A percentile compares a stretch with the other conserved stretches of the same genome.
These are phyloP conservation scores for Penaeus vannamei DNA, from an alignment of 1,140 invertebrate species.

Conservation along the genomic window DNA sequence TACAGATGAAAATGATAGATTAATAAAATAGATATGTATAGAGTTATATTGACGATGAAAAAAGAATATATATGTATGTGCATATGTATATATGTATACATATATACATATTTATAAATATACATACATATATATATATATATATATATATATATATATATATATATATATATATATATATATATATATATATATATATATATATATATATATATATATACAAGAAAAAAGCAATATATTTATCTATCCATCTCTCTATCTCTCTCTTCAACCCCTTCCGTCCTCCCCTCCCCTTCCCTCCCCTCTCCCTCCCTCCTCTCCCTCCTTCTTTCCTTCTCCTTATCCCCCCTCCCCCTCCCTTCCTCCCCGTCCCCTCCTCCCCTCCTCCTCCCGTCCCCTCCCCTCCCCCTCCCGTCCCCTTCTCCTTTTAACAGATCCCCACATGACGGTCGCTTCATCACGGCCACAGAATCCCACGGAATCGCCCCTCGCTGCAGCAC, in stretches of 20 bases:
- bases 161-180: not conserved
- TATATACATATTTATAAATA: constrained; percentile 7
- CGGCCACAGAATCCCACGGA: too few species aligned
- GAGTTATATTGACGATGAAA: not conserved
- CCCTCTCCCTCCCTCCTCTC: not conserved
- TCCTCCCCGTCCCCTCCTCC: too few species aligned
- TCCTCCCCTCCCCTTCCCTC: not conserved
- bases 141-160: not conserved
- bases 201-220: constrained; percentile 26
- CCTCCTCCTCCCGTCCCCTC: too few species aligned
- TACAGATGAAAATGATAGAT: too few species aligned
- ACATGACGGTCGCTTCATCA: too few species aligned
- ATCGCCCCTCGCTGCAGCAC: too few species aligned
- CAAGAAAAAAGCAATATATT: too few species aligned
- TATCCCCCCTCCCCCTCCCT: too few species aligned
- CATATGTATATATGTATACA: not conserved
- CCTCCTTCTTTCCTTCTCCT: not conserved
- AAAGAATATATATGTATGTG: not conserved
- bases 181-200: constrained; percentile 3
- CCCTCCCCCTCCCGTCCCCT: too few species aligned
- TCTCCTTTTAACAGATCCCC: too few species aligned
- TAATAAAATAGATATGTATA: too few species aligned
- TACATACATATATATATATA: constrained; percentile 26
- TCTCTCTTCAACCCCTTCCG: too few species aligned
- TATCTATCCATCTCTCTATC: not conserved